Conservation (phyloP, 2,113 vertebrate species). For the Prionailurus viverrinus region DNA sequence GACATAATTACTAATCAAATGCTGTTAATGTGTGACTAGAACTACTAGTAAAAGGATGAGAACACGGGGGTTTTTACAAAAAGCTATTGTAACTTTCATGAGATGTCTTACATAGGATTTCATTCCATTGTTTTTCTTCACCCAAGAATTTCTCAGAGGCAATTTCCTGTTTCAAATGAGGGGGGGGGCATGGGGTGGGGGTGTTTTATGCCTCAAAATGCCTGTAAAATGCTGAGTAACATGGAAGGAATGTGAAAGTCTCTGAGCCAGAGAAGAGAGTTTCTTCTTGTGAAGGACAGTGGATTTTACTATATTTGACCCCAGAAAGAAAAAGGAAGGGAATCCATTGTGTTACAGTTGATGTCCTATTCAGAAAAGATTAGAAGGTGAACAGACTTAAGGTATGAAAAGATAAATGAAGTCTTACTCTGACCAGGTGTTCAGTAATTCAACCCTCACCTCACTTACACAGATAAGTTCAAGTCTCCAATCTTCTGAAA, state of each 20-base stretch:
- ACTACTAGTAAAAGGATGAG: conserved; percentile 7
- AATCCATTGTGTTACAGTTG: not conserved
- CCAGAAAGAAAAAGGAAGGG: conserved; percentile 1
- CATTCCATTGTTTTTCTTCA: conserved; percentile 54
- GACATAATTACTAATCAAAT: not conserved
- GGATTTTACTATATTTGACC: not conserved
- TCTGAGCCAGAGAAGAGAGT: not conserved
- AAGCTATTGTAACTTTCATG: not conserved
- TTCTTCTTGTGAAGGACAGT: conserved; percentile 29
- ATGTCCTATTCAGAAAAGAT: not conserved
- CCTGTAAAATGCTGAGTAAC: conserved; percentile 3
- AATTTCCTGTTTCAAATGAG: conserved; percentile 71
- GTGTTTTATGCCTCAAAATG: conserved; percentile 50
- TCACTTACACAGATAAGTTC: conserved; percentile 45
- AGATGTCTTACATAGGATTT: conserved; percentile 34
- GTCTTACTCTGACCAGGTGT: conserved; percentile 25
- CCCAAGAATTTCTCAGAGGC: conserved; percentile 19
- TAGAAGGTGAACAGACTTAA: not conserved
- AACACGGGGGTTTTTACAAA: not conserved
- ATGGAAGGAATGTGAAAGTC: conserved; percentile 52
- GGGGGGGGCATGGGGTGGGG: not conserved
- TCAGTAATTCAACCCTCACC: conserved; percentile 59
- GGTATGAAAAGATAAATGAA: not conserved
- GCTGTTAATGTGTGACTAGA: not conserved
- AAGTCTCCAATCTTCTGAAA: conserved; percentile 48